These are phyloP conservation scores for Campylorhamphus procurvoides DNA, from an alignment of 2,113 vertebrate species.

Conservation along the genomic window DNA sequence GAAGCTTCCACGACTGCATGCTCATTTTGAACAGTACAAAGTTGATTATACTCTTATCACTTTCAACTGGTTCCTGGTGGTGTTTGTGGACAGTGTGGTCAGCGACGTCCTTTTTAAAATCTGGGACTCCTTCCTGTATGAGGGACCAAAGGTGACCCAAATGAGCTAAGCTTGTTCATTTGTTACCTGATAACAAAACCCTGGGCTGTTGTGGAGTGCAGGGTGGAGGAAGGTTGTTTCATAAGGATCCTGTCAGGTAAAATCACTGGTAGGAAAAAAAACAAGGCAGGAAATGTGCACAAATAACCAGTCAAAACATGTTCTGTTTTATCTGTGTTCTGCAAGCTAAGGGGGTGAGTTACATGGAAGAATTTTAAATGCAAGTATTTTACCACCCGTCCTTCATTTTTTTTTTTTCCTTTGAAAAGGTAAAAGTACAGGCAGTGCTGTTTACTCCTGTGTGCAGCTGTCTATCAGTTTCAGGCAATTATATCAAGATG, in stretches of 20 bases:
- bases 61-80: constrained; percentile 99
- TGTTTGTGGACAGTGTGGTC: constrained; percentile 96
- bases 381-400: neutral
- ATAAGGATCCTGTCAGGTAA: neutral
- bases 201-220: neutral
- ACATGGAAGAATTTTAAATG: neutral
- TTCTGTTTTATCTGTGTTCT: neutral
- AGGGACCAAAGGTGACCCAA: constrained; percentile 92
- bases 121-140: constrained; percentile 97
- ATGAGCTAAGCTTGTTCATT: neutral
- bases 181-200: neutral
- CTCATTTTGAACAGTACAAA: constrained; percentile 91
- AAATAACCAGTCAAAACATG: neutral
- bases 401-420: neutral
- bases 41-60: constrained; percentile 98
- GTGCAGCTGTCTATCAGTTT: neutral
- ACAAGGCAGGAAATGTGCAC: neutral
- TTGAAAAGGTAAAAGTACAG: neutral
- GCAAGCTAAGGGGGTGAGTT: neutral
- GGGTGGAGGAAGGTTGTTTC: neutral
- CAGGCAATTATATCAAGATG: neutral
- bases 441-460: neutral
- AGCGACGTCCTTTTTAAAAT: constrained; percentile 97
- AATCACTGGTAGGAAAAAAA: neutral
- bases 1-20: constrained; percentile 91